A percentile compares a stretch with the other conserved stretches of the same genome.
Evolutionary conservation across 2,797 vertebrate genomes (phyloP).

Genomic region (Rallus crepitans): DNA sequence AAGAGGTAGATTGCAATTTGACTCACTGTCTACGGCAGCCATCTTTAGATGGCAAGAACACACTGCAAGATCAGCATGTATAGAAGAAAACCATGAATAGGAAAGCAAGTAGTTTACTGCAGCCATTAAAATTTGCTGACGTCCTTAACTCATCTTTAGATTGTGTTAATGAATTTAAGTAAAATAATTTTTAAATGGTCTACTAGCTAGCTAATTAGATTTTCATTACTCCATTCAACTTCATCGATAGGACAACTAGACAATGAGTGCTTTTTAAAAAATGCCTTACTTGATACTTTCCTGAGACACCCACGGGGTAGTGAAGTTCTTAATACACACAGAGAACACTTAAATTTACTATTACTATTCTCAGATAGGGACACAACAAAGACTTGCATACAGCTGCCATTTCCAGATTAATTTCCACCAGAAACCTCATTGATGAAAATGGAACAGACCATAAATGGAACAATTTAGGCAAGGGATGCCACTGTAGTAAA

Average conservation of each 20-base stretch:
- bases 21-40: neutral
- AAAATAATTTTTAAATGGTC: neutral
- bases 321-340: neutral
- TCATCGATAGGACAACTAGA: neutral
- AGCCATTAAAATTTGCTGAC: neutral
- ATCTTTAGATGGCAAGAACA: accelerated
- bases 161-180: neutral
- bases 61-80: neutral
- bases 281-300: accelerated
- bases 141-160: neutral
- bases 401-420: neutral
- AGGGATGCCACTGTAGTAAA: neutral
- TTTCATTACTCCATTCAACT: neutral
- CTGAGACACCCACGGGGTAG: neutral
- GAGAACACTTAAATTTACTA: neutral
- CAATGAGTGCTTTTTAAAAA: neutral
- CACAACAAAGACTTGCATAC: neutral
- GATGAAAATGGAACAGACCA: neutral
- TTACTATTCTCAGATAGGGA: neutral
- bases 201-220: neutral
- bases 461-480: neutral
- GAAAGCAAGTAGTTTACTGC: neutral
- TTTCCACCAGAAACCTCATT: neutral
- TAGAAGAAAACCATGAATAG: neutral
- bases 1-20: neutral